Evolutionary conservation across 2,888 invertebrate genomes (phyloP).

Genomic region (Loripinus fragilis): DNA sequence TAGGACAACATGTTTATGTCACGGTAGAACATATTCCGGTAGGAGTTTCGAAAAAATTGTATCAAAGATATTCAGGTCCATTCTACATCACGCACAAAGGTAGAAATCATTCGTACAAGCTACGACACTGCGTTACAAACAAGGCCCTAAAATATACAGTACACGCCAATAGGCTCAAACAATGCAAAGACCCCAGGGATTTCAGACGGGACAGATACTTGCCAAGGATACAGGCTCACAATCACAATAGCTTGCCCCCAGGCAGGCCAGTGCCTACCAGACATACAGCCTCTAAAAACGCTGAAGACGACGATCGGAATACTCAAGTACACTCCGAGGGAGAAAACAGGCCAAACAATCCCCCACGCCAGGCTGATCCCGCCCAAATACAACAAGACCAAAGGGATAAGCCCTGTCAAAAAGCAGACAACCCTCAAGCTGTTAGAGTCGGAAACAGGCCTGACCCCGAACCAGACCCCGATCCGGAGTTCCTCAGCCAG

Average conservation of each 20-base stretch:
- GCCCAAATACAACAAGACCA: too few species aligned
- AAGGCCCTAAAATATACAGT: constrained; percentile 14
- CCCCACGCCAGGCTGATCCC: too few species aligned
- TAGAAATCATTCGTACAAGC: constrained; percentile 30
- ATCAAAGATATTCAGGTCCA: constrained; percentile 29
- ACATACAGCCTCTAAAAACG: not conserved
- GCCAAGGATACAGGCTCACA: not conserved
- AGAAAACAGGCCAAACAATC: not conserved
- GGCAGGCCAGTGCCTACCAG: not conserved
- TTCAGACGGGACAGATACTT: not conserved
- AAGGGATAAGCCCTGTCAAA: too few species aligned
- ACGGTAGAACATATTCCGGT: not conserved
- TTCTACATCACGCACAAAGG: constrained; percentile 25
- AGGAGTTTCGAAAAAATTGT: constrained; percentile 28
- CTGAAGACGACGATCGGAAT: not conserved
- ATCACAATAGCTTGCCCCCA: not conserved
- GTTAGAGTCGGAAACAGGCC: too few species aligned
- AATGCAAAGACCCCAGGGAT: constrained; percentile 12
- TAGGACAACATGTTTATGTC: constrained; percentile 27
- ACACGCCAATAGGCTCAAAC: constrained; percentile 24
- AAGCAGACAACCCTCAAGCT: too few species aligned
- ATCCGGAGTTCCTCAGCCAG: not conserved
- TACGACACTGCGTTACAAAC: constrained; percentile 22
- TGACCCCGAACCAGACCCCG: not conserved
- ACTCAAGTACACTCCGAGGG: not conserved